phyloP scores from a whole-genome alignment of 2,888 invertebrate species.

The Acleris laterana region DNA sequence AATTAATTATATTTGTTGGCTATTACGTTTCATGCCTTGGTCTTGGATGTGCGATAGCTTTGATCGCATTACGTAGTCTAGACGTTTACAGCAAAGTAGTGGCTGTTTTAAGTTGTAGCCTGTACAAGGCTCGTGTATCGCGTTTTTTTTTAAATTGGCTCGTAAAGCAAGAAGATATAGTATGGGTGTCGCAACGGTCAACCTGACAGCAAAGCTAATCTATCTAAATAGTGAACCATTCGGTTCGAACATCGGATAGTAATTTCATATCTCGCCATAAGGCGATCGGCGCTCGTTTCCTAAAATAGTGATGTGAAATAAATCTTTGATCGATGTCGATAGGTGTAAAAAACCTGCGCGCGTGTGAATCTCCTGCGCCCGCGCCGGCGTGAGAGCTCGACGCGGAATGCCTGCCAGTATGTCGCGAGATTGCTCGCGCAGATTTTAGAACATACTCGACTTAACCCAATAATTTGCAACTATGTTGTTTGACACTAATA shows the following conservation, averaged over 20 bases:
- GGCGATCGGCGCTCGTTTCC: slow-evolving; percentile 73
- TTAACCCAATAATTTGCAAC: slow-evolving; percentile 47
- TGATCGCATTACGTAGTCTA: slow-evolving; percentile 15
- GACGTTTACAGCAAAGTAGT: slow-evolving; percentile 4
- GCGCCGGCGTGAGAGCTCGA: slow-evolving; percentile 73
- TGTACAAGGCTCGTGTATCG: slow-evolving; percentile 23
- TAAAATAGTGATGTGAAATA: slow-evolving; percentile 83
- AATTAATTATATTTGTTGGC: slow-evolving; percentile 48
- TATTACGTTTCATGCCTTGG: slow-evolving; percentile 21
- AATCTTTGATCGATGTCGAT: slow-evolving; percentile 77
- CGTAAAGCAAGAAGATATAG: slow-evolving; percentile 29
- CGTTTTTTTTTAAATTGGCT: too few species aligned
- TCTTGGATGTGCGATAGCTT: slow-evolving; percentile 10
- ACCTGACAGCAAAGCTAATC: slow-evolving; percentile 42
- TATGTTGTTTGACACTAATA: slow-evolving; percentile 44
- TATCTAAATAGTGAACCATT: slow-evolving; percentile 54
- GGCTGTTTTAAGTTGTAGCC: not conserved
- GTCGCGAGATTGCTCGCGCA: slow-evolving; percentile 54
- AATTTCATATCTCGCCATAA: slow-evolving; percentile 79
- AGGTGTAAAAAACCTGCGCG: slow-evolving; percentile 68
- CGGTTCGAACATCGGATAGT: slow-evolving; percentile 65
- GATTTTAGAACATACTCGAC: slow-evolving; percentile 50
- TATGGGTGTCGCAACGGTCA: slow-evolving; percentile 13
- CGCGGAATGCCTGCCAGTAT: slow-evolving; percentile 58
- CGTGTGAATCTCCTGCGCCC: slow-evolving; percentile 78